These are phyloP conservation scores for Macaria liturata DNA, from an alignment of 2,888 invertebrate species.

Conservation along the genomic window DNA sequence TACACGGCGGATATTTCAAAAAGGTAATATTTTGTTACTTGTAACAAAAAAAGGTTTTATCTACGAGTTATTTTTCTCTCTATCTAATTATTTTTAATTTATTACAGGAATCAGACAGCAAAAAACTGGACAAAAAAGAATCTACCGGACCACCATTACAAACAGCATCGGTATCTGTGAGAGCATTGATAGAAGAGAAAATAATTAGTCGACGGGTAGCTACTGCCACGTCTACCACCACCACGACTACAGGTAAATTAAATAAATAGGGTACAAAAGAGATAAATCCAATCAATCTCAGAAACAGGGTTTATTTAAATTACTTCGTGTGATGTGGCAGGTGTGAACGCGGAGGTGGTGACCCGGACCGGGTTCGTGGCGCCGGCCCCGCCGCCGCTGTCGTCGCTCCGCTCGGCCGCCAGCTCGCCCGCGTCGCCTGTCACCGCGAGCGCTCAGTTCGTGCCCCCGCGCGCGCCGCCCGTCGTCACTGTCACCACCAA, in stretches of 20 bases:
- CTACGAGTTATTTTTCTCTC: neutral
- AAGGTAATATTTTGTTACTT: slow-evolving; percentile 82
- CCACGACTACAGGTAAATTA: slow-evolving; percentile 48
- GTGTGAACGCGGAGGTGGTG: slow-evolving; percentile 52
- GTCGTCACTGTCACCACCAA: slow-evolving; percentile 65
- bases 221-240: slow-evolving; percentile 53
- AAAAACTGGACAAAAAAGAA: slow-evolving; percentile 94
- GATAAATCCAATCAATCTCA: neutral
- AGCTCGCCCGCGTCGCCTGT: slow-evolving; percentile 68
- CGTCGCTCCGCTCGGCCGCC: slow-evolving; percentile 61
- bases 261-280: neutral
- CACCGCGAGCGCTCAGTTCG: slow-evolving; percentile 76
- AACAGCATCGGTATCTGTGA: slow-evolving; percentile 95
- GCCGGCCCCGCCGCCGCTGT: slow-evolving; percentile 73
- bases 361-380: slow-evolving; percentile 69
- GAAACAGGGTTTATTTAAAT: neutral
- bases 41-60: neutral
- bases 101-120: slow-evolving; percentile 90
- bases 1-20: slow-evolving; percentile 98
- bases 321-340: slow-evolving; percentile 40
- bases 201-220: slow-evolving; percentile 93
- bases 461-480: slow-evolving; percentile 72
- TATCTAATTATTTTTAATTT: neutral
- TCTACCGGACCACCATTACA: slow-evolving; percentile 92
- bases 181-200: slow-evolving; percentile 96